A percentile compares a stretch with the other conserved stretches of the same genome.
phyloP scores from a whole-genome alignment of 2,113 vertebrate species.

The Forbesichthys papilliferus region DNA sequence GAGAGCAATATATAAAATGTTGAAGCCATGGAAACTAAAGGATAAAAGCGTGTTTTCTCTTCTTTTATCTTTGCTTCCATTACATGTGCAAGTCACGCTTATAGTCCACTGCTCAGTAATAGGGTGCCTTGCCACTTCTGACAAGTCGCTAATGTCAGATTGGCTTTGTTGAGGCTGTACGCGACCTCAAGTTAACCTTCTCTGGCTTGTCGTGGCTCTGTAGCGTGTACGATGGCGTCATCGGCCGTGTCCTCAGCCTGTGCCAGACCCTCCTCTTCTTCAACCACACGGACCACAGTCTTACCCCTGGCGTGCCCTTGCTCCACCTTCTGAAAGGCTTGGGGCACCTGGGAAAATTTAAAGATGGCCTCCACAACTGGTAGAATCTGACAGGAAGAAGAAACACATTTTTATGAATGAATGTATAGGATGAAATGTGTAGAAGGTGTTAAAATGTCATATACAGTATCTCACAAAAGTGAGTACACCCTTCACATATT shows the following conservation, averaged over 20 bases:
- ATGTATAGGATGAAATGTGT: too few species aligned
- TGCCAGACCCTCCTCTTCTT: conserved; percentile 48
- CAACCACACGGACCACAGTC: conserved; percentile 82
- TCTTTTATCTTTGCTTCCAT: neutral
- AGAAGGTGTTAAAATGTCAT: too few species aligned
- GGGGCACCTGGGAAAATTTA: conserved; percentile 85
- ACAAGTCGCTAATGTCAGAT: conserved; percentile 13
- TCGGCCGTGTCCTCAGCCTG: conserved; percentile 30
- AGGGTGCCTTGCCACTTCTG: conserved; percentile 1
- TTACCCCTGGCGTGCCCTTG: conserved; percentile 89
- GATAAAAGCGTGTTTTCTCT: neutral
- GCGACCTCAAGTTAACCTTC: neutral
- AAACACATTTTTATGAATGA: neutral
- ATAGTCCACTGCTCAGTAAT: neutral
- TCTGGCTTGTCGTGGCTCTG: conserved; percentile 17
- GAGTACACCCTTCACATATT: too few species aligned
- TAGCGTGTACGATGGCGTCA: neutral
- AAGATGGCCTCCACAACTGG: conserved; percentile 89
- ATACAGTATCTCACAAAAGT: too few species aligned
- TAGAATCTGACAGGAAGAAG: conserved; percentile 76
- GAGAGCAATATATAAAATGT: neutral
- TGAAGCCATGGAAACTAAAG: neutral
- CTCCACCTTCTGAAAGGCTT: conserved; percentile 90
- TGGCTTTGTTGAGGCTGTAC: neutral
- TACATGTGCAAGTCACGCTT: neutral